Conservation (phyloP, 2,113 vertebrate genomes). For the Ailurus styani region DNA sequence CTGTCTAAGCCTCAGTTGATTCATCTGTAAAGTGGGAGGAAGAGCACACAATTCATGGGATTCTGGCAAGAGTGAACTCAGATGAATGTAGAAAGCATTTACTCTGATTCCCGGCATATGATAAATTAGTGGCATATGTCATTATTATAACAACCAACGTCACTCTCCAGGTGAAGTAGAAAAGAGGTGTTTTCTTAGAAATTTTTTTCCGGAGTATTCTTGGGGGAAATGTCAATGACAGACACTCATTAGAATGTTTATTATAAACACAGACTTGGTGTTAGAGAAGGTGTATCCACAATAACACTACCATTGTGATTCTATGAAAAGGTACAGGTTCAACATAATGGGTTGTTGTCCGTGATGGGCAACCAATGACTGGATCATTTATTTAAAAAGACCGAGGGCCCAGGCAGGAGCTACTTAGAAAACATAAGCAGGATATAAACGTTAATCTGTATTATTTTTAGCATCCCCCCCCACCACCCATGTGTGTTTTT, state of each 20-base stretch:
- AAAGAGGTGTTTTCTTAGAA: background rate
- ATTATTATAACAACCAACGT: accelerated
- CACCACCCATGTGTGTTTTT: background rate
- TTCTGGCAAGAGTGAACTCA: no score
- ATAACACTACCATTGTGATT: background rate
- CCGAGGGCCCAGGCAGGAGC: background rate
- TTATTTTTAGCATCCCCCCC: background rate
- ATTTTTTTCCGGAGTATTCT: background rate
- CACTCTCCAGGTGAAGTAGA: background rate
- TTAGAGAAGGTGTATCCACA: background rate
- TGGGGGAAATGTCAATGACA: background rate
- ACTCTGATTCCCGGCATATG: accelerated
- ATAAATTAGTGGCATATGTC: accelerated
- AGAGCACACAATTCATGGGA: accelerated
- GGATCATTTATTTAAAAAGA: background rate
- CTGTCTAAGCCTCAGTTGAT: background rate
- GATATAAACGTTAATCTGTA: accelerated
- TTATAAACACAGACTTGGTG: background rate
- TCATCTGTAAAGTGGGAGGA: background rate
- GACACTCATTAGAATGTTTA: background rate
- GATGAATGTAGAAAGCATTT: accelerated
- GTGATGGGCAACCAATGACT: accelerated
- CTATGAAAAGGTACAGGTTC: background rate
- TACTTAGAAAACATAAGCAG: background rate
- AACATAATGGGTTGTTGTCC: accelerated